phyloP scores from a whole-genome alignment of 2,888 invertebrate genomes.

The Heteromyza rotundicornis region DNA sequence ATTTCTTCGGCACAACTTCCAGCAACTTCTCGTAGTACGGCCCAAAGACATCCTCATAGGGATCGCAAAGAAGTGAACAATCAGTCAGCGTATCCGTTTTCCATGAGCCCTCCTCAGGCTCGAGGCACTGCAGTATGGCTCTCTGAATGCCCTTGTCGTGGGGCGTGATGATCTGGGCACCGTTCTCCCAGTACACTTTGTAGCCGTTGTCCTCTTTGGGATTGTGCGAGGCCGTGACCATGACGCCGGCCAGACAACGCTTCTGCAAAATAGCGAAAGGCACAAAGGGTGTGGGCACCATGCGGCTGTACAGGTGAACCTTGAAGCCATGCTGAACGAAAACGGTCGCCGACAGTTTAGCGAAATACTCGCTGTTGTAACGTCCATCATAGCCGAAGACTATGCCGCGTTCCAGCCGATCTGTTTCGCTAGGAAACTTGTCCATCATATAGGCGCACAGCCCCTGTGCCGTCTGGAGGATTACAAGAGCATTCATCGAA shows the following conservation, averaged over 20 bases:
- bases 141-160: conserved; percentile 87
- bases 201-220: conserved; percentile 97
- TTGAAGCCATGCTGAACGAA: conserved; percentile 77
- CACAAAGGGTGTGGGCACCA: conserved; percentile 92
- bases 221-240: conserved; percentile 96
- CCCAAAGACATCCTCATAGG: conserved; percentile 70
- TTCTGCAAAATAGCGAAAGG: conserved; percentile 81
- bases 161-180: conserved; percentile 93
- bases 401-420: conserved; percentile 71
- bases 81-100: conserved; percentile 67
- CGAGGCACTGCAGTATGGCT: conserved; percentile 76
- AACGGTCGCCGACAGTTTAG: conserved; percentile 81
- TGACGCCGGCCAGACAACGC: conserved; percentile 83
- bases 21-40: conserved; percentile 72
- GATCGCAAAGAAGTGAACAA: conserved; percentile 71
- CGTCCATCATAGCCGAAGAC: conserved; percentile 93
- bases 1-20: conserved; percentile 65
- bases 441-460: conserved; percentile 76
- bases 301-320: conserved; percentile 80
- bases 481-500: conserved; percentile 96
- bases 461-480: conserved; percentile 94
- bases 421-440: conserved; percentile 63
- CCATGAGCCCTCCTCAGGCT: conserved; percentile 83
- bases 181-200: conserved; percentile 96
- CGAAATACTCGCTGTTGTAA: conserved; percentile 85